Conservation (phyloP, 2,797 vertebrate species). For the Rhynchotus rufescens region DNA sequence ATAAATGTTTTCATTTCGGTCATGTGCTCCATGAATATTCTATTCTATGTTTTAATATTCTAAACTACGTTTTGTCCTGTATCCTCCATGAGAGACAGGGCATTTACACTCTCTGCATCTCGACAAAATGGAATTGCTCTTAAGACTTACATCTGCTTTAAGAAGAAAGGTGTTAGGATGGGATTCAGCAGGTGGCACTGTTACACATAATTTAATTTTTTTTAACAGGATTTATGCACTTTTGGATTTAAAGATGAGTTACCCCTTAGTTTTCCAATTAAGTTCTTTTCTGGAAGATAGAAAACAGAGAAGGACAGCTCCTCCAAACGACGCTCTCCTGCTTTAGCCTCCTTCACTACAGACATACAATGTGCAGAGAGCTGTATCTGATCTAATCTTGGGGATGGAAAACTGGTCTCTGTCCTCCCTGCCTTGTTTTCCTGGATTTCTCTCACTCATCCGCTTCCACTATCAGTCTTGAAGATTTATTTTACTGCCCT, state of each 20-base stretch:
- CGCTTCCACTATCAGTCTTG: not conserved
- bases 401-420: not conserved
- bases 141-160: not conserved
- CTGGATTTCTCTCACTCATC: not conserved
- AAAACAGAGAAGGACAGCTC: not conserved
- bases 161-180: slow-evolving; percentile 8
- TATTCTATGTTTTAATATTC: not conserved
- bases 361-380: not conserved
- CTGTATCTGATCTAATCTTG: not conserved
- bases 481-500: not conserved
- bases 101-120: not conserved
- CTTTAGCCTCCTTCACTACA: not conserved
- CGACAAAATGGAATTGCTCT: not conserved
- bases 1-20: not conserved
- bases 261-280: not conserved
- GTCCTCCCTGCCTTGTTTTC: not conserved
- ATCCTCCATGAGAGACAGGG: not conserved
- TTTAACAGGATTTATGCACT: not conserved
- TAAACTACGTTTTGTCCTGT: not conserved
- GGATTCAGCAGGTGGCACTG: slow-evolving; percentile 62
- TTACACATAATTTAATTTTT: slow-evolving; percentile 37
- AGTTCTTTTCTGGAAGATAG: not conserved
- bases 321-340: not conserved
- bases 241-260: not conserved
- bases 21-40: not conserved